A percentile compares a stretch with the other conserved stretches of the same genome.
Conservation (phyloP, 2,888 invertebrate genomes). For the Nomada lathburiana region DNA sequence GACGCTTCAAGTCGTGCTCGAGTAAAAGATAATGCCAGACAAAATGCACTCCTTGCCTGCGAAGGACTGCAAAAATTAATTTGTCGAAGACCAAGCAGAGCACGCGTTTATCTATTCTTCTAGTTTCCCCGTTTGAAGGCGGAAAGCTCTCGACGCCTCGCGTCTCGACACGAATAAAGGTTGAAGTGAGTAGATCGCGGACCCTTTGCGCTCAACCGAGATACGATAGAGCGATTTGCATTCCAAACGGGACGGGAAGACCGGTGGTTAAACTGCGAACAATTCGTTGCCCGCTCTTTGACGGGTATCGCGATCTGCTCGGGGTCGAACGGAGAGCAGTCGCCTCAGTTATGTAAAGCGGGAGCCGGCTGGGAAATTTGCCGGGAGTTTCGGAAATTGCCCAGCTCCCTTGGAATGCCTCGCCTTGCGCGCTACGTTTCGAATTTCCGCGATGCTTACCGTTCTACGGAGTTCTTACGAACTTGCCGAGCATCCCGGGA, state of each 20-base stretch:
- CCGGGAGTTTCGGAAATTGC: conserved; percentile 50
- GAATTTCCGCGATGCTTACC: conserved; percentile 42
- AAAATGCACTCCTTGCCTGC: no score
- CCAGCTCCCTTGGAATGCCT: conserved; percentile 34
- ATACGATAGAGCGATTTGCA: conserved; percentile 53
- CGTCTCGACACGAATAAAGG: background rate
- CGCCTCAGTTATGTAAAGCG: conserved; percentile 45
- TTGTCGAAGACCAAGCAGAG: background rate
- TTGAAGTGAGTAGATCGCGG: background rate
- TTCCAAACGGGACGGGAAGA: conserved; percentile 45
- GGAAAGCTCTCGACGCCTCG: background rate
- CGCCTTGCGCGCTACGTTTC: conserved; percentile 28
- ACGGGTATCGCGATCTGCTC: conserved; percentile 35
- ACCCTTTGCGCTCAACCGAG: background rate
- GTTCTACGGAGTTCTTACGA: conserved; percentile 38
- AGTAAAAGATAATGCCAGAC: no score
- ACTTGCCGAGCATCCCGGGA: conserved; percentile 42
- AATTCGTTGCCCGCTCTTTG: conserved; percentile 62
- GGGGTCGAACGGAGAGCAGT: conserved; percentile 8
- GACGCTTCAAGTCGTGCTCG: no score
- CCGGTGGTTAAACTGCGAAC: conserved; percentile 49
- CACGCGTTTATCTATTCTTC: background rate
- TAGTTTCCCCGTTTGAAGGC: background rate
- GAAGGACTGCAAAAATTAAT: background rate
- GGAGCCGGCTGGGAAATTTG: conserved; percentile 44